Conservation (phyloP, 2,797 vertebrate genomes). For the Etheostoma nigrum region DNA sequence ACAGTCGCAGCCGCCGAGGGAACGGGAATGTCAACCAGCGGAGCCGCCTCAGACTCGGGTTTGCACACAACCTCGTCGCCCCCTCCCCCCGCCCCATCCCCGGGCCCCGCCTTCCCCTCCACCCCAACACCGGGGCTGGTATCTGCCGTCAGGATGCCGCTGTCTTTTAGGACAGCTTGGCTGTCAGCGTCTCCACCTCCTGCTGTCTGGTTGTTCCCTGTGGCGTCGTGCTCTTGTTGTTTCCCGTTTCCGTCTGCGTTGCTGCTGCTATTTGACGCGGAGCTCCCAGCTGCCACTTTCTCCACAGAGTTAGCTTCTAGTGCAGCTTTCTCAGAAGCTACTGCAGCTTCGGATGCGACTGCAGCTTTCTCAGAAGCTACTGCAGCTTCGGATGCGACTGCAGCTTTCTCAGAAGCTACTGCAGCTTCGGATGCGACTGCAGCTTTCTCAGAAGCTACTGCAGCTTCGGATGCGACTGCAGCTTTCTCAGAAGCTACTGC, state of each 20-base stretch:
- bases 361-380: no score
- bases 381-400: no score
- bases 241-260: conserved; percentile 6
- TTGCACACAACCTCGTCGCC: conserved; percentile 51
- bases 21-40: conserved; percentile 45
- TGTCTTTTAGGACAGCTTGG: conserved; percentile 17
- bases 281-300: conserved; percentile 29
- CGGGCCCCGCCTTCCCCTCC: conserved; percentile 1
- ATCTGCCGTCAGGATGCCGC: conserved; percentile 15
- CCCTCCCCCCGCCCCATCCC: conserved; percentile 23
- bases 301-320: conserved; percentile 45
- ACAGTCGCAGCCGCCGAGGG: conserved; percentile 4
- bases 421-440: no score
- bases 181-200: not conserved
- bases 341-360: no score
- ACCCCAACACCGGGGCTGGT: conserved; percentile 14
- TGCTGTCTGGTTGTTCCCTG: not conserved
- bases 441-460: not conserved
- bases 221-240: conserved; percentile 18
- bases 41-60: conserved; percentile 54
- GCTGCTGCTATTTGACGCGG: conserved; percentile 8
- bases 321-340: conserved; percentile 8
- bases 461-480: no score
- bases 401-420: no score
- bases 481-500: no score